Evolutionary conservation across 2,113 vertebrate genomes (phyloP).

Genomic region (Indicator indicator): DNA sequence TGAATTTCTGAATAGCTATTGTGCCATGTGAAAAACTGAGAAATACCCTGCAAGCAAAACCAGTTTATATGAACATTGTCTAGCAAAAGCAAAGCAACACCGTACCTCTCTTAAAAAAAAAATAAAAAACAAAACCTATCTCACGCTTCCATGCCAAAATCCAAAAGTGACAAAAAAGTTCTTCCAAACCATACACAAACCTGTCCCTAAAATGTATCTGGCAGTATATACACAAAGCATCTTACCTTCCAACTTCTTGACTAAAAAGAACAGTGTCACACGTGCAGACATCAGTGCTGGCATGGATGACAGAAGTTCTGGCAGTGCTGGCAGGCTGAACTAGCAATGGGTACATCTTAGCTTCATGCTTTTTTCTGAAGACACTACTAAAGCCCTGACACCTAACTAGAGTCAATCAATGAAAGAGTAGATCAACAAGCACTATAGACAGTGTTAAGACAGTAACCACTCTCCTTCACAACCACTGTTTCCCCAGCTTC

Average conservation of each 20-base stretch:
- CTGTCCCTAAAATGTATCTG: not conserved
- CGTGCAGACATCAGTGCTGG: not conserved
- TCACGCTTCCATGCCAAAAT: rapidly evolving
- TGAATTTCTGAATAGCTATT: not conserved
- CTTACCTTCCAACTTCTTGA: not conserved
- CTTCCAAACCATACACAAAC: not conserved
- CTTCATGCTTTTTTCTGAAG: not conserved
- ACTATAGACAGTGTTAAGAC: not conserved
- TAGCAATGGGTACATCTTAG: not conserved
- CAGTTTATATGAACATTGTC: not conserved
- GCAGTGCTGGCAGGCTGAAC: not conserved
- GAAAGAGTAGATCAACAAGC: not conserved
- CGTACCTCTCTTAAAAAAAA: not conserved
- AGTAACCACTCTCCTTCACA: not conserved
- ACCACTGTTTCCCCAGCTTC: not conserved
- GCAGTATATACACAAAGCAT: not conserved
- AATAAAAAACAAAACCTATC: too few relatives aligned
- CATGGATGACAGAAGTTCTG: not conserved
- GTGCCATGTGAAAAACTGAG: not conserved
- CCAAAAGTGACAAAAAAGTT: not conserved
- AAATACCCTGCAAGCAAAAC: not conserved
- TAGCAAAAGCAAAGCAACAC: not conserved
- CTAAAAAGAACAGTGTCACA: not conserved
- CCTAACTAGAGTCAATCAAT: not conserved
- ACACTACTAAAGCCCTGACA: not conserved